Evolutionary conservation across 2,888 invertebrate species (phyloP).

Genomic region (Lissonota sp.): DNA sequence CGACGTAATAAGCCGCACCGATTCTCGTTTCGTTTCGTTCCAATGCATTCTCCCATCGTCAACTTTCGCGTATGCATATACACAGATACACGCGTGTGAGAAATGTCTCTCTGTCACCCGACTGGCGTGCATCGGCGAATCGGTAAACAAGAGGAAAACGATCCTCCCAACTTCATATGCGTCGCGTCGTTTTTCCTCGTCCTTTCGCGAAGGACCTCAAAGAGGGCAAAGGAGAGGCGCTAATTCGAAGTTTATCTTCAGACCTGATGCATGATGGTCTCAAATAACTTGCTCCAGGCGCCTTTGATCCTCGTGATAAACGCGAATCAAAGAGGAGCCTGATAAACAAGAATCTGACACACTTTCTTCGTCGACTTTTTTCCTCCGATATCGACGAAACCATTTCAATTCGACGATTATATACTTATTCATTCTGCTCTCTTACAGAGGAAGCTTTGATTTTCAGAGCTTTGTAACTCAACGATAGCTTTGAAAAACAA

Average conservation of each 20-base stretch:
- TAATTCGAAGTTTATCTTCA: slow-evolving; percentile 24
- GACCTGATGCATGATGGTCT: background rate
- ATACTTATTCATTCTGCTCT: no score
- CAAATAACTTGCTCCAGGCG: no score
- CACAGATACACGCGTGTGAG: background rate
- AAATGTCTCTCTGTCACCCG: no score
- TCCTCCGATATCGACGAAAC: no score
- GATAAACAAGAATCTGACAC: slow-evolving; percentile 4
- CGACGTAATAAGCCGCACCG: slow-evolving; percentile 70
- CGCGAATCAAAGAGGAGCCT: background rate
- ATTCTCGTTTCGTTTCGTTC: slow-evolving; percentile 69
- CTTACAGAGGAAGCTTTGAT: no score
- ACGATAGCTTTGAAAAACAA: no score
- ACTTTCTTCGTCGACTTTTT: background rate
- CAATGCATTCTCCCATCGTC: slow-evolving; percentile 55
- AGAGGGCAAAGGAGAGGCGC: slow-evolving; percentile 1
- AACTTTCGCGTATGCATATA: background rate
- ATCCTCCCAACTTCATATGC: slow-evolving; percentile 23
- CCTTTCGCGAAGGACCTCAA: slow-evolving; percentile 29
- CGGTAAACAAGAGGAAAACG: slow-evolving; percentile 34
- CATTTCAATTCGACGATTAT: no score
- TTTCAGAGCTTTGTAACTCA: no score
- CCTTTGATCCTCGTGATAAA: no score
- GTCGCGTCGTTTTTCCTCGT: background rate
- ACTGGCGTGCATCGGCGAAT: slow-evolving; percentile 15